Percentiles rank a stretch among this genome's conserved stretches.
phyloP scores from a whole-genome alignment of 2,888 invertebrate genomes.

The Ophioninae sp. region DNA sequence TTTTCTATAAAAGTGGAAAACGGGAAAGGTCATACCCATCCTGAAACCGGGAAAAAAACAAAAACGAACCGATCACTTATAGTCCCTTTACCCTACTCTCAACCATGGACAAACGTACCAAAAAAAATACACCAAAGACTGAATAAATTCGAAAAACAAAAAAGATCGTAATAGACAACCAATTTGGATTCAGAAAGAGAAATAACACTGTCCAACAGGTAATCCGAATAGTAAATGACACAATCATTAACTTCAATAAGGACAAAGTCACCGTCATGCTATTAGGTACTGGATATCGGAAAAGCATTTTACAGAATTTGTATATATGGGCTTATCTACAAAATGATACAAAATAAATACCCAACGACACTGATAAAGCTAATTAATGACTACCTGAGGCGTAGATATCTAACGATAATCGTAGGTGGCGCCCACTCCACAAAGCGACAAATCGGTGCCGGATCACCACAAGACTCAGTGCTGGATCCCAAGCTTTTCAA shows the following conservation, averaged over 20 bases:
- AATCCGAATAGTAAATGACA: conserved; percentile 68
- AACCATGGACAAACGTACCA: conserved; percentile 53
- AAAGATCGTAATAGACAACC: conserved; percentile 58
- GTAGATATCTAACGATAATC: conserved; percentile 64
- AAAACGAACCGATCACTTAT: conserved; percentile 49
- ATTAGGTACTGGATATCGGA: conserved; percentile 73
- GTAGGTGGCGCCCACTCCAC: conserved; percentile 58
- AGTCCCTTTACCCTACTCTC: conserved; percentile 57
- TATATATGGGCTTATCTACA: conserved; percentile 71
- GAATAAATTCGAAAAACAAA: no score
- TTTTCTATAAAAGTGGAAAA: conserved; percentile 47
- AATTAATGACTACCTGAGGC: conserved; percentile 66
- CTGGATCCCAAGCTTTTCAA: conserved; percentile 67
- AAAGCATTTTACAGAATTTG: conserved; percentile 76
- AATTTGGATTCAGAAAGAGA: conserved; percentile 71
- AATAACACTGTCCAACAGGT: conserved; percentile 72
- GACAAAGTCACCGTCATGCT: conserved; percentile 67
- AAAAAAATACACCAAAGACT: no score
- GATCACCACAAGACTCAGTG: conserved; percentile 64
- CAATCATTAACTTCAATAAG: conserved; percentile 67
- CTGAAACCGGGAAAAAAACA: conserved; percentile 44
- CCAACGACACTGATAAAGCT: conserved; percentile 66
- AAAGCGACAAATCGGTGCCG: conserved; percentile 53
- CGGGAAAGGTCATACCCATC: conserved; percentile 42
- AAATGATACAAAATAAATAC: conserved; percentile 67